Base-by-base conservation (phyloP, 2,113 vertebrate species). In the Heptranchias perlo region DNA sequence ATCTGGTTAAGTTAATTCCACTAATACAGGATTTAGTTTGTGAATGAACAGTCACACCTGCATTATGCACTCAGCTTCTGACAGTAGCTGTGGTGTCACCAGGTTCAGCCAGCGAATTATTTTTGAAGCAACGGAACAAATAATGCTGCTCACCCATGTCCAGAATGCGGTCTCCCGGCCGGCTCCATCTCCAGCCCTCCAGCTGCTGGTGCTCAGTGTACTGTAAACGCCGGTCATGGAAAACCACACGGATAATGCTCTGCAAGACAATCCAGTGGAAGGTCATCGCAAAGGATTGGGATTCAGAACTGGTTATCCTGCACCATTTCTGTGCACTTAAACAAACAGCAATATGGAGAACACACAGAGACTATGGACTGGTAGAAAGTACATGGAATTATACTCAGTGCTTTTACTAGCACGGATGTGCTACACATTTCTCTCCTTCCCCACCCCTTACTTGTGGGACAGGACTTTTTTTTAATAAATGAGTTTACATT, bases 151-250 rank as follows among this genome's bases (percentile, higher is more conserved):
- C 97, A 99, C 99, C 99, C 67, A 99, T 97, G 96, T 99, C 99
- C 73, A 99, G 97, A 96, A 99, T 99, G 7, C 99, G 97, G 96
- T 99, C 99, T 87, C 99, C 99, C 0, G 99, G 99, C n/a, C 99
- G 97, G 97, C 98, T 99, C 99, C 99, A 99, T 96, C 98, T 98
- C 99, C 99, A 99, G 92, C 99, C 98, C 96, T 99, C 99, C 6
- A 99, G 97, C 98, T 99, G 99, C 96, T 99, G 98, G 96, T 99
- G 98, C 96, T 99, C 99, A 0, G 98, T 98, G 94, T 99, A 99
- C 97, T 99, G 99, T 96, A 99, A 97, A 0, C 98, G 98, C 1
- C 99, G 98, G 96, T 99, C 99, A 0, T 99, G 99, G 97, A 99
- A 99, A 97, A 99, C 98, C 65, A 99, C 98, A 0, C 99, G 98